Conservation (phyloP, 2,797 vertebrate species). For the Cossypha dichroa region DNA sequence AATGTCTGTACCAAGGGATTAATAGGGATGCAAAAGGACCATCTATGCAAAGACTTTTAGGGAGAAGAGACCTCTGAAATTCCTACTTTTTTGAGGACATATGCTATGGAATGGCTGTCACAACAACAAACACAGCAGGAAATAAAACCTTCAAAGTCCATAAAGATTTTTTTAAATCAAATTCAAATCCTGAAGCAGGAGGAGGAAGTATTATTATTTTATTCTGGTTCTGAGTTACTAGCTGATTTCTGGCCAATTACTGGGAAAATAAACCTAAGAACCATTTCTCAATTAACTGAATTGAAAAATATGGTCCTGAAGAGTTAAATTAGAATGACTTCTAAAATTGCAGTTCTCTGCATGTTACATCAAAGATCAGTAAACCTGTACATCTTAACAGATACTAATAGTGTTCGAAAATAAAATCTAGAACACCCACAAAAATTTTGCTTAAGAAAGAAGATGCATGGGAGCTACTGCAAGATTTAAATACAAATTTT, state of each 20-base stretch:
- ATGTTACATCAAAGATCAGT: not conserved
- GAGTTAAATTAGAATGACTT: not conserved
- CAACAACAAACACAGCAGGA: not conserved
- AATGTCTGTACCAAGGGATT: not conserved
- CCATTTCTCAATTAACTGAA: not conserved
- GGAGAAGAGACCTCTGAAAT: not conserved
- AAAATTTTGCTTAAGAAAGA: not conserved
- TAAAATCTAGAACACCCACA: not conserved
- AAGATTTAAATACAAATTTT: not conserved
- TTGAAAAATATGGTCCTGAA: not conserved
- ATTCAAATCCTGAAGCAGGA: not conserved
- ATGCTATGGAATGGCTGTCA: not conserved
- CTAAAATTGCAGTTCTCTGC: not conserved
- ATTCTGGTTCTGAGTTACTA: not conserved
- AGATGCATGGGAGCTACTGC: not conserved
- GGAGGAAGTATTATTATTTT: not conserved
- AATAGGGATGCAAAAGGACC: not conserved
- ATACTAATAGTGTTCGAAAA: not conserved
- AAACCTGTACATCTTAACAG: not conserved
- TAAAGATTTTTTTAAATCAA: not conserved
- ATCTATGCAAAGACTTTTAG: not conserved
- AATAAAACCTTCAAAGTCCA: not conserved
- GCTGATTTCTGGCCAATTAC: not conserved
- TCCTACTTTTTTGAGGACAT: not conserved
- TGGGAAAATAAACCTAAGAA: not conserved